Percentiles rank a stretch among this genome's conserved stretches.
Evolutionary conservation across 1,140 invertebrate genomes (phyloP).

Genomic region (Dendroctonus ponderosae): DNA sequence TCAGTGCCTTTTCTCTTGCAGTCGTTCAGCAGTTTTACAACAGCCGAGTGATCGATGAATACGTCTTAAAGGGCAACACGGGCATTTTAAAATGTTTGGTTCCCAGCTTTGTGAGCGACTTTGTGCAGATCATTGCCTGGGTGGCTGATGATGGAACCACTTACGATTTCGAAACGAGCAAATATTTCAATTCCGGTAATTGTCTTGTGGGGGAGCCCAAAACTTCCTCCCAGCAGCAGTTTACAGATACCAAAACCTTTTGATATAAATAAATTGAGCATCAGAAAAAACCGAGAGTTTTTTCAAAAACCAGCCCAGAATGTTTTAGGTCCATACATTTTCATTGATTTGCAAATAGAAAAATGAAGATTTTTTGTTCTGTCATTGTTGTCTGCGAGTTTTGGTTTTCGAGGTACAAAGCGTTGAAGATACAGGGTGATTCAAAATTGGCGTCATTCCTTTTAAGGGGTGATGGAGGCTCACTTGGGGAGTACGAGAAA

Average conservation of each 20-base stretch:
- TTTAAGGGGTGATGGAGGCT: too few relatives aligned
- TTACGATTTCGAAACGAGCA: constrained; percentile 37
- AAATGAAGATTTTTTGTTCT: too few relatives aligned
- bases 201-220: background rate
- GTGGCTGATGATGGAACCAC: constrained; percentile 66
- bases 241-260: constrained; percentile 21
- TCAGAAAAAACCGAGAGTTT: background rate
- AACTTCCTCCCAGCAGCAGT: constrained; percentile 1
- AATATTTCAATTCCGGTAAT: constrained; percentile 26
- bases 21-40: constrained; percentile 85
- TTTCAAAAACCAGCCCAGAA: too few relatives aligned
- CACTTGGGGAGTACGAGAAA: too few relatives aligned
- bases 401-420: too few relatives aligned
- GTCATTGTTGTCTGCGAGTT: too few relatives aligned
- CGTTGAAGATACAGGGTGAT: too few relatives aligned
- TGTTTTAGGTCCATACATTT: too few relatives aligned
- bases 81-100: constrained; percentile 83
- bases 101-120: constrained; percentile 85
- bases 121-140: constrained; percentile 82
- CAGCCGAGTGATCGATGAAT: constrained; percentile 84
- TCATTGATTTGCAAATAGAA: too few relatives aligned
- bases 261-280: constrained; percentile 6
- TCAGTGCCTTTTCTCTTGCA: constrained; percentile 48
- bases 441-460: too few relatives aligned
- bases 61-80: constrained; percentile 82